These are phyloP conservation scores for Limanda limanda DNA, from an alignment of 2,113 vertebrate species.

Conservation along the genomic window DNA sequence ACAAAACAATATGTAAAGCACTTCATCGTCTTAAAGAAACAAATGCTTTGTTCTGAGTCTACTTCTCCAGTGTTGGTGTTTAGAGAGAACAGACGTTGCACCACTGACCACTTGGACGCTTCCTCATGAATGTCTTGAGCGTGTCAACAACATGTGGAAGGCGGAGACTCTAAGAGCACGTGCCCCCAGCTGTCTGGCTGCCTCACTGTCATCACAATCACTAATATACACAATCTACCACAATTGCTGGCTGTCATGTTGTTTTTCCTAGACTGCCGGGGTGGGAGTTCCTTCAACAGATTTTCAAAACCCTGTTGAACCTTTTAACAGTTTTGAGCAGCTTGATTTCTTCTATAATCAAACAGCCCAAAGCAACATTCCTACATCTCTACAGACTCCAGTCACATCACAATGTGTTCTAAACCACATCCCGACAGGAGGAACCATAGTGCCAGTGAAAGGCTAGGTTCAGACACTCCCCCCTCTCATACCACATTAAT, in stretches of 20 bases:
- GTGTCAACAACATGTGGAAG: slow-evolving; percentile 68
- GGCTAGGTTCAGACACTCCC: slow-evolving; percentile 48
- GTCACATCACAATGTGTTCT: neutral
- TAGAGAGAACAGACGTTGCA: slow-evolving; percentile 23
- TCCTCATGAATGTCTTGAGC: slow-evolving; percentile 49
- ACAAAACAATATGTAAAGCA: neutral
- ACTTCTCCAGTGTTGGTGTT: slow-evolving; percentile 16
- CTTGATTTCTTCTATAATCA: slow-evolving; percentile 15
- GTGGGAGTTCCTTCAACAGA: slow-evolving; percentile 25
- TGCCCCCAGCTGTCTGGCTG: slow-evolving; percentile 71
- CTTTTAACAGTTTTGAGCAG: slow-evolving; percentile 11
- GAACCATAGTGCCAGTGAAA: slow-evolving; percentile 49
- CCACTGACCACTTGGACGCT: slow-evolving; percentile 17
- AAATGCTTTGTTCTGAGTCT: neutral
- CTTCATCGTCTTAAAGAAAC: neutral
- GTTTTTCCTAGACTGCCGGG: slow-evolving; percentile 9
- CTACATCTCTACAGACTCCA: neutral
- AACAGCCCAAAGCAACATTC: slow-evolving; percentile 17
- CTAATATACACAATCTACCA: slow-evolving; percentile 32
- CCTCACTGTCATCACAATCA: slow-evolving; percentile 70
- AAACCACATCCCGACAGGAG: slow-evolving; percentile 17
- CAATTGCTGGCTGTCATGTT: slow-evolving; percentile 3
- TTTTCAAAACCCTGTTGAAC: slow-evolving; percentile 5
- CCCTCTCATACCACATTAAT: slow-evolving; percentile 48
- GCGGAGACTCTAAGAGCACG: slow-evolving; percentile 29